Evolutionary conservation across 2,113 vertebrate genomes (phyloP).

Genomic region (Indri indri): DNA sequence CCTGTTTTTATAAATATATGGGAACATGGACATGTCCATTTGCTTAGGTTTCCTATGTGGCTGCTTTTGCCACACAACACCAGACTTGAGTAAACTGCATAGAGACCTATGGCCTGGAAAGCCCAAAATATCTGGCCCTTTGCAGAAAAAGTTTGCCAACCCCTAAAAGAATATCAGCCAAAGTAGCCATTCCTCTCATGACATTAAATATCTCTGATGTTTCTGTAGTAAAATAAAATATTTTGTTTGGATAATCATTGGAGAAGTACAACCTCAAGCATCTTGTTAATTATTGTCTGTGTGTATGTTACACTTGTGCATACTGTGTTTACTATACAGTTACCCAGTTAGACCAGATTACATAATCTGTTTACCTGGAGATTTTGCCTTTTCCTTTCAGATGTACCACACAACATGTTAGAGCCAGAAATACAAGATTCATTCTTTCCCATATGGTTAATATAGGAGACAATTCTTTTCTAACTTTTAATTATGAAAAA

Average conservation of each 20-base stretch:
- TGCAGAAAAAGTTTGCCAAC: neutral
- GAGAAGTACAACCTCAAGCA: neutral
- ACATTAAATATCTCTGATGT: neutral
- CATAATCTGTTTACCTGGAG: neutral
- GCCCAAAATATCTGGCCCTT: neutral
- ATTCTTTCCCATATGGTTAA: neutral
- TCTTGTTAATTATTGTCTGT: neutral
- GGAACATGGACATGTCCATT: too few relatives aligned
- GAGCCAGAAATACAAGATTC: neutral
- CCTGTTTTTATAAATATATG: neutral
- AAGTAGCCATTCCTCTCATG: neutral
- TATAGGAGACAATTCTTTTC: neutral
- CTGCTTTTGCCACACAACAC: too few relatives aligned
- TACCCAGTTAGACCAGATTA: neutral
- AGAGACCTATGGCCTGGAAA: neutral
- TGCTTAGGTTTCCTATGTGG: neutral
- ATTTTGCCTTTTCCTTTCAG: neutral
- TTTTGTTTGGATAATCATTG: neutral
- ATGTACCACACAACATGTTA: neutral
- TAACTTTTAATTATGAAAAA: neutral
- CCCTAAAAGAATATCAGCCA: neutral
- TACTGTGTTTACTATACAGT: neutral
- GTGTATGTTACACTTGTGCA: accelerated
- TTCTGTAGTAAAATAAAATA: neutral
- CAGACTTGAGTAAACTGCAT: accelerated